Evolutionary conservation across 2,888 invertebrate genomes (phyloP), one percentile per base, ranked within the genome.

Genomic region (Spicauda simplicius): DNA sequence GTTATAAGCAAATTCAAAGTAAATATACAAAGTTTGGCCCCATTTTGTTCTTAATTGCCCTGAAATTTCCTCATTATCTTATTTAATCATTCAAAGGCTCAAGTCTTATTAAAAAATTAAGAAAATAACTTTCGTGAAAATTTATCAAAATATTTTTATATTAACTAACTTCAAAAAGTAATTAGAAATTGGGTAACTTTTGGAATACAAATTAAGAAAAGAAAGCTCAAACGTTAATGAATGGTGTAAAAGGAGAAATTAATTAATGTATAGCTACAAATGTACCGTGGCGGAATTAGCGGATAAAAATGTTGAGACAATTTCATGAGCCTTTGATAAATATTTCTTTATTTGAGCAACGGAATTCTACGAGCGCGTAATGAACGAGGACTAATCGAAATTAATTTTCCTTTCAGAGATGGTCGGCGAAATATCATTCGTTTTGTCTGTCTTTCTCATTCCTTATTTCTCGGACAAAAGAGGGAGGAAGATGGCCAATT

Each of bases 391-490:
- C 50, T 58, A 54, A 65, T 19, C 30, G 7, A 30, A 65, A 59
- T 48, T 65, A 54, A 30, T 54, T 54, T 65, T 30, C 50, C 25
- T 65, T 65, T 54, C 65, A 65, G 65, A 65, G 59, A 65, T 37
- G 41, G 53, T 59, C 14, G 65, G 65, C 0, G 65, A 65, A 33
- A 59, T 65, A 54, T 59, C 65, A 18, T 65, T 65, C 54, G 53
- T 65, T n/a, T 19, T 59, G 45, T 53, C 65, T 53, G 65, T 65
- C 45, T 54, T 65, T 30, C 37, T 65, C 54, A 65, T 65, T 10
- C 54, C 65, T 1, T 65, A 65, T 54, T 6, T 65, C 12, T 65
- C 65, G 5, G 65, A 65, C 41, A 45, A 8, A 45, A 53, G 65
- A 18, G 65, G 65, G 54, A 59, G 65, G 12, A 65, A 48, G 19